Evolutionary conservation across 2,113 vertebrate genomes (phyloP).

Genomic region (Pongo pygmaeus): DNA sequence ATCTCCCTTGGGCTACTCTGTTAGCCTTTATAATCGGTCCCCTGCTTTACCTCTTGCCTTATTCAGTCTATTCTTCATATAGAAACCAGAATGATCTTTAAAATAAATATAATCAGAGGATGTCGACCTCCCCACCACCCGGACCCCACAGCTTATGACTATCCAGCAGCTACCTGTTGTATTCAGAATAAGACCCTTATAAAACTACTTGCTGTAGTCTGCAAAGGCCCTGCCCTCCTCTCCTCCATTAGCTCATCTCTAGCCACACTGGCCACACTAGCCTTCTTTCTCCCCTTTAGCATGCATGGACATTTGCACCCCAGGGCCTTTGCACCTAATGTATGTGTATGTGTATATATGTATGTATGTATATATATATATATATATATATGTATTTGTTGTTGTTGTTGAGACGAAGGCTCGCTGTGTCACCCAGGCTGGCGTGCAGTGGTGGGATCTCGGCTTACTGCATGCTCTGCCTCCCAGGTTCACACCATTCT

Average conservation of each 20-base stretch:
- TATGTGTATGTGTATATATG: too few relatives aligned
- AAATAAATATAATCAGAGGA: neutral
- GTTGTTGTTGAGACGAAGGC: too few relatives aligned
- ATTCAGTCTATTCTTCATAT: neutral
- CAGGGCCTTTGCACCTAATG: neutral
- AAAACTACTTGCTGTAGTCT: neutral
- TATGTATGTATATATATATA: too few relatives aligned
- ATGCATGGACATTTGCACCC: neutral
- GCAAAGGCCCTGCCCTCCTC: neutral
- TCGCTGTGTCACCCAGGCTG: too few relatives aligned
- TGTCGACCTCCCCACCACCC: neutral
- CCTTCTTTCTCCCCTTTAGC: neutral
- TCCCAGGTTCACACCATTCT: too few relatives aligned
- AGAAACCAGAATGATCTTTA: neutral
- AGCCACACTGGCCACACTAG: neutral
- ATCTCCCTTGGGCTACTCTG: neutral
- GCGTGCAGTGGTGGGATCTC: too few relatives aligned
- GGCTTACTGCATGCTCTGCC: too few relatives aligned
- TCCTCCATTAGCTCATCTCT: neutral
- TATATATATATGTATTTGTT: too few relatives aligned
- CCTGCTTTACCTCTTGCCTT: neutral
- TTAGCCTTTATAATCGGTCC: neutral
- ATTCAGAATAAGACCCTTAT: neutral
- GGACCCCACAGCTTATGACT: neutral
- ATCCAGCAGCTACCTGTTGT: neutral